Percentiles rank a stretch among this genome's conserved stretches.
phyloP scores from a whole-genome alignment of 1,140 invertebrate species.

The Drosophila ohnishii region DNA sequence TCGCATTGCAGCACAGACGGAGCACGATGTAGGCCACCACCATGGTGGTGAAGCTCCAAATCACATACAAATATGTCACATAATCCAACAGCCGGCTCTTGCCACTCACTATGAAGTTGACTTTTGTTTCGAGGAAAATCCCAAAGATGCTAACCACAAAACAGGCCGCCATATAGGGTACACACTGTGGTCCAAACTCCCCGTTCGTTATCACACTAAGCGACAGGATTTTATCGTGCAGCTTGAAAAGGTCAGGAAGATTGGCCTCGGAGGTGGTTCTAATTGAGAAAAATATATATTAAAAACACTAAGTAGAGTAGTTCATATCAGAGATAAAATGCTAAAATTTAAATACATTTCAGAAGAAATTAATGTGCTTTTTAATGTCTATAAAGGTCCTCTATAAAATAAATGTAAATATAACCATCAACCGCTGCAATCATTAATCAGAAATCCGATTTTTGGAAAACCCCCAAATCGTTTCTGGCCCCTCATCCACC shows the following conservation, averaged over 20 bases:
- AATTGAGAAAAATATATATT: neutral
- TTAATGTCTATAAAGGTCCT: neutral
- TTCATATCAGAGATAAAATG: neutral
- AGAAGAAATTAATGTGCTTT: neutral
- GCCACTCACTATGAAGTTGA: slow-evolving; percentile 74
- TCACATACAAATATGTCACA: slow-evolving; percentile 68
- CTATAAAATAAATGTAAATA: neutral
- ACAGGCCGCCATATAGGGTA: slow-evolving; percentile 79
- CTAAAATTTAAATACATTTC: neutral
- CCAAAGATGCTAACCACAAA: slow-evolving; percentile 80
- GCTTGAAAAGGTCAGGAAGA: slow-evolving; percentile 73
- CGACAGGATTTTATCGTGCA: slow-evolving; percentile 77
- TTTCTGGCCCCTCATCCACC: neutral
- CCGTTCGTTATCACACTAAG: slow-evolving; percentile 76
- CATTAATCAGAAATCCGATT: slow-evolving; percentile 4
- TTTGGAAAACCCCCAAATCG: neutral
- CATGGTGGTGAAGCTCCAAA: slow-evolving; percentile 78
- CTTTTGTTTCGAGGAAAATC: slow-evolving; percentile 81
- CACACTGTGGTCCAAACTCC: slow-evolving; percentile 76
- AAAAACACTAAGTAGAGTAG: neutral
- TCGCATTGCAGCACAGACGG: slow-evolving; percentile 75
- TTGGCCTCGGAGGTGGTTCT: slow-evolving; percentile 72
- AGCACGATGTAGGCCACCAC: slow-evolving; percentile 78
- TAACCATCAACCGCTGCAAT: neutral
- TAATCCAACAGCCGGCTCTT: slow-evolving; percentile 69